Conservation (phyloP, 2,888 invertebrate species). For the Uloborus plumipes region DNA sequence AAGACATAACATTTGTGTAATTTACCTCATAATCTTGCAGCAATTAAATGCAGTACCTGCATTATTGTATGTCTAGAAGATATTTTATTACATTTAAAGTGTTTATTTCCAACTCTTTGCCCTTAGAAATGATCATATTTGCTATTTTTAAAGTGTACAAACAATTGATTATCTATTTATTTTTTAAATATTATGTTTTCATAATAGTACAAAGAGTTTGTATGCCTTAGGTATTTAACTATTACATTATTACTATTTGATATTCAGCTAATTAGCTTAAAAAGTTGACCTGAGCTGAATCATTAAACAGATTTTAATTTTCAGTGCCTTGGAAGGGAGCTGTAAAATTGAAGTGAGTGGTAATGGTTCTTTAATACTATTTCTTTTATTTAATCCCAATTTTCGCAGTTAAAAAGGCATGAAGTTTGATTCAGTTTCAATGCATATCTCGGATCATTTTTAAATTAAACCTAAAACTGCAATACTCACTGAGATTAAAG, state of each 20-base stretch:
- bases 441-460: no score
- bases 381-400: no score
- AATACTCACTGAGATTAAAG: no score
- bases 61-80: slow-evolving; percentile 38
- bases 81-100: slow-evolving; percentile 30
- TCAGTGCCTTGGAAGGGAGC: no score
- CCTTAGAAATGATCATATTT: slow-evolving; percentile 42
- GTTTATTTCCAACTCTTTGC: slow-evolving; percentile 25
- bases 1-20: slow-evolving; percentile 40
- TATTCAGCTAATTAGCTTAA: no score
- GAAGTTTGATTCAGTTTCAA: no score
- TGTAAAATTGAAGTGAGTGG: no score
- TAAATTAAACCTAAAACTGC: no score
- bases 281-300: no score
- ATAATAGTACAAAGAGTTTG: not conserved
- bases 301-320: no score
- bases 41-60: slow-evolving; percentile 57
- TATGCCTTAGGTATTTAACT: not conserved
- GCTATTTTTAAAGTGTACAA: not conserved
- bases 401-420: no score
- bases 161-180: not conserved
- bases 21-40: slow-evolving; percentile 55
- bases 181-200: not conserved
- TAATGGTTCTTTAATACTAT: no score
- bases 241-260: not conserved